Evolutionary conservation across 1,140 invertebrate species (phyloP), one percentile per base, ranked within the genome.

Genomic region (Musca vetustissima): DNA sequence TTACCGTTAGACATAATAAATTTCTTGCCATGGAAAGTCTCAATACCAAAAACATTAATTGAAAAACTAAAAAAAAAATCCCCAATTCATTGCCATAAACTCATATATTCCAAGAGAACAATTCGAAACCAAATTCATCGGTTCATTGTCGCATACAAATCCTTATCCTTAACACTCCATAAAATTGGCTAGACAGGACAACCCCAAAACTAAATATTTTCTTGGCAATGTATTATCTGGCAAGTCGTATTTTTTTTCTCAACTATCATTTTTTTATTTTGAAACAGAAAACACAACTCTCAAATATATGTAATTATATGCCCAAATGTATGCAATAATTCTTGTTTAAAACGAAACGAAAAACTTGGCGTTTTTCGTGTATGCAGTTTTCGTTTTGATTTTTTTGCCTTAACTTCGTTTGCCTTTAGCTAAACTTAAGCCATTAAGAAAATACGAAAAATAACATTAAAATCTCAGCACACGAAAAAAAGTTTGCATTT

Each of bases 301-400:
- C 8, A 28, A 28, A 28, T 28, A 28, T 28, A 28, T 28, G 28
- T 28, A 21, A 19, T 19, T 53, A 21, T 53, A 53, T 53, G 50
- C 50, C 19, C 21, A 53, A 53, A 19, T 21, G 50, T 53, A 53
- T 53, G 50, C 50, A 21, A 53, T 53, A 53, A 53, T 22, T 53
- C 19, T 49, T 49, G 15, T 49, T 53, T 21, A 53, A 21, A 53
- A 53, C 17, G 11, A 53, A 53, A 21, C 50, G 21, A 49, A 49
- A 49, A n/a, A 49, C 13, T 15, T 49, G 3, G 17, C 15, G 48
- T 1, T n/a, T n/a, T 4, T 1, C 15, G 48, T 15, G 1, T 49
- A n/a, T 49, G 28, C 28, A 28, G 48, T 49, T 49, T 49, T 49
- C n/a, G n/a, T 49, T 15, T 14, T 19, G 9, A 14, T 49, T 49